Evolutionary conservation across 2,113 vertebrate genomes (phyloP).

Genomic region (Bubo blakistoni): DNA sequence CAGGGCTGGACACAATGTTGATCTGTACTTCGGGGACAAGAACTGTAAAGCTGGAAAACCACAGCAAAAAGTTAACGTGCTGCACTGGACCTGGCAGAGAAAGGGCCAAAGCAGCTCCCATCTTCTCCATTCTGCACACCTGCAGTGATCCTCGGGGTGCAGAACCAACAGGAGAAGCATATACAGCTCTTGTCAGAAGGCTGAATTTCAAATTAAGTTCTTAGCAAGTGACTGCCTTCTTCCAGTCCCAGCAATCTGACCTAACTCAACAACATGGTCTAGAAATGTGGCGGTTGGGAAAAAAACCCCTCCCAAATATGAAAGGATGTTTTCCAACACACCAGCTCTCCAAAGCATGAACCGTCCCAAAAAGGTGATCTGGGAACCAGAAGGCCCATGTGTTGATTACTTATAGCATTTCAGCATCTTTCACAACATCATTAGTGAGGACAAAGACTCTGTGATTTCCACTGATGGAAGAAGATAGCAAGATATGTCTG

Average conservation of each 20-base stretch:
- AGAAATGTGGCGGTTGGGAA: background rate
- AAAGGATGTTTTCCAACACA: background rate
- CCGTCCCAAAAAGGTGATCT: background rate
- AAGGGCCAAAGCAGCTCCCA: background rate
- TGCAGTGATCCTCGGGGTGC: background rate
- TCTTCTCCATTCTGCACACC: background rate
- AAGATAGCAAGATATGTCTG: background rate
- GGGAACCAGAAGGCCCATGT: background rate
- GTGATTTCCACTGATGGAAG: background rate
- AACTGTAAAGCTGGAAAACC: background rate
- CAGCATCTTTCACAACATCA: background rate
- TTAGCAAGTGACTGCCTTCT: background rate
- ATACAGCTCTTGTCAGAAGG: background rate
- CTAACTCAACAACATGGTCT: background rate
- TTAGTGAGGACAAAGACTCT: background rate
- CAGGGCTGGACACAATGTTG: background rate
- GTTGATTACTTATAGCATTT: background rate
- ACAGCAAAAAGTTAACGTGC: background rate
- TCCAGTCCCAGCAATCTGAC: background rate
- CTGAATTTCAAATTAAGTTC: background rate
- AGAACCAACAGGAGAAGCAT: background rate
- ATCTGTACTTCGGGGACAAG: background rate
- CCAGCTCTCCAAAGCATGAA: background rate
- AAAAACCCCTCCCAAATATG: background rate
- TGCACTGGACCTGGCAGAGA: background rate